These are phyloP conservation scores for Caenorhabditis remanei DNA, from an alignment of 1,140 invertebrate genomes.

Conservation along the genomic window DNA sequence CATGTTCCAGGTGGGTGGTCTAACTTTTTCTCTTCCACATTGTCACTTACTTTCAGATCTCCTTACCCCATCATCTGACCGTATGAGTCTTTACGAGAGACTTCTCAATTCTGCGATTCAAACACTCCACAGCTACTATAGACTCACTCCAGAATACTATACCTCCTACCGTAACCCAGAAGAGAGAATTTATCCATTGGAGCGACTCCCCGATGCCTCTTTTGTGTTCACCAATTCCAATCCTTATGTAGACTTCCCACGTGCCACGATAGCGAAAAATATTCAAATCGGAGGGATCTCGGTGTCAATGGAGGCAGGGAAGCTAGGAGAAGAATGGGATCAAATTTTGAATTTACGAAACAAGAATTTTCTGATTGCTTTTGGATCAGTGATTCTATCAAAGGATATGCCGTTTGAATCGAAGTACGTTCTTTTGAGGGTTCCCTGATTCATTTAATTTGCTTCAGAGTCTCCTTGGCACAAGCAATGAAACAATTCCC, in stretches of 20 bases:
- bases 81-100: slow-evolving; percentile 23
- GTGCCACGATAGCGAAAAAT: slow-evolving; percentile 55
- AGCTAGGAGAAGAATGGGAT: slow-evolving; percentile 9
- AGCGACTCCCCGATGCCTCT: background rate
- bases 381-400: slow-evolving; percentile 63
- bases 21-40: no score
- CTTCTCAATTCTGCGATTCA: background rate
- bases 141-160: background rate
- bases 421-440: slow-evolving; percentile 30
- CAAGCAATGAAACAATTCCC: slow-evolving; percentile 24
- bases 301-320: background rate
- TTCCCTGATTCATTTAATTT: background rate
- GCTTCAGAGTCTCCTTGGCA: slow-evolving; percentile 31
- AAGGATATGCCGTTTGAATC: slow-evolving; percentile 59
- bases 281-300: slow-evolving; percentile 63
- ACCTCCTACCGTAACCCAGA: background rate
- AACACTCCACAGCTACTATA: background rate
- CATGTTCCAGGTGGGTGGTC: background rate
- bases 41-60: no score
- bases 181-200: background rate
- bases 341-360: slow-evolving; percentile 25
- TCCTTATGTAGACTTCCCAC: slow-evolving; percentile 58
- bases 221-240: slow-evolving; percentile 59
- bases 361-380: slow-evolving; percentile 65
- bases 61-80: background rate